Percentiles rank a stretch among this genome's conserved stretches.
phyloP scores from a whole-genome alignment of 2,797 vertebrate species.

The Momotus momota region DNA sequence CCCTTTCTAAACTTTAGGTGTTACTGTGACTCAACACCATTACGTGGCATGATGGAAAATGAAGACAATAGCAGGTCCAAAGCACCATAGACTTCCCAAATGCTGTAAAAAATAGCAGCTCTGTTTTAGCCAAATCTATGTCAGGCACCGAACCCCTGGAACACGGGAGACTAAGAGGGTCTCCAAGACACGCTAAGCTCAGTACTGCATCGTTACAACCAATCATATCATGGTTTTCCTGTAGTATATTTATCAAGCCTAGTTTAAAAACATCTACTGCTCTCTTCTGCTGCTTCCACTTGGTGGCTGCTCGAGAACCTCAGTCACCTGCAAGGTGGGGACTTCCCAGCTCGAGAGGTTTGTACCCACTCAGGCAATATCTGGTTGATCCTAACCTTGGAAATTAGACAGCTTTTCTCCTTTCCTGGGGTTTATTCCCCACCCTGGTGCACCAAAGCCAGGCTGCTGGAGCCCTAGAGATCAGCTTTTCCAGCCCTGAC shows the following conservation, averaged over 20 bases:
- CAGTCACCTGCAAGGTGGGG: not conserved
- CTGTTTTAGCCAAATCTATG: not conserved
- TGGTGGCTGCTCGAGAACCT: not conserved
- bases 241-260: not conserved
- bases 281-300: not conserved
- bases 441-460: not conserved
- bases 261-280: not conserved
- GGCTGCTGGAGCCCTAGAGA: fast-evolving
- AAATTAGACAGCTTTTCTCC: not conserved
- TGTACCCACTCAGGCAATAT: not conserved
- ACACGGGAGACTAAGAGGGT: not conserved
- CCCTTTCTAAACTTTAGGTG: not conserved
- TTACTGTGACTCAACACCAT: not conserved
- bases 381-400: not conserved
- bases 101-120: not conserved
- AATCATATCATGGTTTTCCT: not conserved
- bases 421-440: not conserved
- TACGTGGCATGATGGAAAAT: not conserved
- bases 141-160: not conserved
- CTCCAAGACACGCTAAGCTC: not conserved
- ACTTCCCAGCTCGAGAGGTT: not conserved
- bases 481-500: not conserved
- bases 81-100: not conserved
- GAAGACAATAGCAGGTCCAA: not conserved
- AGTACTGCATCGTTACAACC: not conserved